Conservation (phyloP, 2,113 vertebrate species). For the Ramphastos sulfuratus region DNA sequence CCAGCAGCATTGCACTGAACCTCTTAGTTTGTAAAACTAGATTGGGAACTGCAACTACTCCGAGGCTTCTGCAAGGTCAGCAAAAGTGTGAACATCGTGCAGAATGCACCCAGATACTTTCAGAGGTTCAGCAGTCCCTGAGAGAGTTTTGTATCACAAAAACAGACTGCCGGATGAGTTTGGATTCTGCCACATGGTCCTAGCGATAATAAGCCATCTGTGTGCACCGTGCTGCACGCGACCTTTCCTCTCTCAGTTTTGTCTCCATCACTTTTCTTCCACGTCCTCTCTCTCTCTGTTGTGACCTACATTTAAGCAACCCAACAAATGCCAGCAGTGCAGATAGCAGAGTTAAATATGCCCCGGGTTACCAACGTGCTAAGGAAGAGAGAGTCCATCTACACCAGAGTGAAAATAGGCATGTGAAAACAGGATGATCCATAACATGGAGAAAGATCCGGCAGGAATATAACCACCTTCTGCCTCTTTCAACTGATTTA, state of each 20-base stretch:
- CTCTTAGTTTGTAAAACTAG: background rate
- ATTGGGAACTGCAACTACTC: background rate
- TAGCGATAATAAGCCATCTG: conserved; percentile 48
- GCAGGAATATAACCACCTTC: background rate
- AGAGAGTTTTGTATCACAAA: background rate
- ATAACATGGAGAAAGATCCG: background rate
- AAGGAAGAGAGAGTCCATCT: accelerated
- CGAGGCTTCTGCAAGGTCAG: background rate
- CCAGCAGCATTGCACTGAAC: background rate
- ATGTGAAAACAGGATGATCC: background rate
- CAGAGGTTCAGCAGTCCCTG: background rate
- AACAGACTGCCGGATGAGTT: conserved; percentile 4
- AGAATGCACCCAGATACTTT: background rate
- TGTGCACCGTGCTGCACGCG: background rate
- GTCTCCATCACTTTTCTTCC: background rate
- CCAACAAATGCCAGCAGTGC: background rate
- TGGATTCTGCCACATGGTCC: conserved; percentile 36
- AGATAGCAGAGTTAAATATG: background rate
- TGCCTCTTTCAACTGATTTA: accelerated
- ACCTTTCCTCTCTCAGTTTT: background rate
- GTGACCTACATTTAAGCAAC: background rate
- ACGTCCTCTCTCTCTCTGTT: background rate
- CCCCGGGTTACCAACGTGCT: background rate
- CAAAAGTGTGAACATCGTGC: background rate
- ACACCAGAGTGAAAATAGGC: background rate